Evolutionary conservation across 2,888 invertebrate genomes (phyloP).

Genomic region (Drosophila fungiperda): DNA sequence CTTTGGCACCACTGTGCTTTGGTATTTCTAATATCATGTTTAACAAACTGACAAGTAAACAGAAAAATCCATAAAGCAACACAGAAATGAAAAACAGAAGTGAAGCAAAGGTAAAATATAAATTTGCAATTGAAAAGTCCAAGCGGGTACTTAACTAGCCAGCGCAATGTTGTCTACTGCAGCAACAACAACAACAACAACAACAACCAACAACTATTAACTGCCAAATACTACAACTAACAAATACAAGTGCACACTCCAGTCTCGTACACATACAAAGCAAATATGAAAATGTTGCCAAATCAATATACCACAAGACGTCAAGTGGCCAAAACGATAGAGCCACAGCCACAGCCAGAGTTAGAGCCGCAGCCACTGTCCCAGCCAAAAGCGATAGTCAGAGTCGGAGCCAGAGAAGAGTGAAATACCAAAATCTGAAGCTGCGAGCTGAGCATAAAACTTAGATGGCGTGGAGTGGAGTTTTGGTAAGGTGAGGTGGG

Average conservation of each 20-base stretch:
- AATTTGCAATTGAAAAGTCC: constrained; percentile 73
- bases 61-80: constrained; percentile 32
- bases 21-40: constrained; percentile 56
- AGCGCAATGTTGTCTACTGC: constrained; percentile 55
- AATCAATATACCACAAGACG: constrained; percentile 66
- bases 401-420: constrained; percentile 5
- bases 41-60: constrained; percentile 40
- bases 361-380: background rate
- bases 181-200: constrained; percentile 31
- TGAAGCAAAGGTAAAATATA: constrained; percentile 46
- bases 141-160: constrained; percentile 56
- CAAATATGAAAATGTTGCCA: constrained; percentile 78
- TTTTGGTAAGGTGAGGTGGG: background rate
- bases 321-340: constrained; percentile 42
- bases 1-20: constrained; percentile 47
- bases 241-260: constrained; percentile 55
- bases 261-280: constrained; percentile 53
- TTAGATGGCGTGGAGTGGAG: constrained; percentile 1
- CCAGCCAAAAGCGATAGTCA: background rate
- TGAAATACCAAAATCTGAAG: constrained; percentile 39
- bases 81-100: constrained; percentile 49
- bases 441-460: constrained; percentile 26
- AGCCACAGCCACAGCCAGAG: background rate
- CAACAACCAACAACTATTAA: constrained; percentile 52
- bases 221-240: constrained; percentile 62